A percentile compares a stretch with the other conserved stretches of the same genome.
These are phyloP conservation scores for Chionomys nivalis DNA, from an alignment of 2,113 vertebrate genomes.

Conservation along the genomic window DNA sequence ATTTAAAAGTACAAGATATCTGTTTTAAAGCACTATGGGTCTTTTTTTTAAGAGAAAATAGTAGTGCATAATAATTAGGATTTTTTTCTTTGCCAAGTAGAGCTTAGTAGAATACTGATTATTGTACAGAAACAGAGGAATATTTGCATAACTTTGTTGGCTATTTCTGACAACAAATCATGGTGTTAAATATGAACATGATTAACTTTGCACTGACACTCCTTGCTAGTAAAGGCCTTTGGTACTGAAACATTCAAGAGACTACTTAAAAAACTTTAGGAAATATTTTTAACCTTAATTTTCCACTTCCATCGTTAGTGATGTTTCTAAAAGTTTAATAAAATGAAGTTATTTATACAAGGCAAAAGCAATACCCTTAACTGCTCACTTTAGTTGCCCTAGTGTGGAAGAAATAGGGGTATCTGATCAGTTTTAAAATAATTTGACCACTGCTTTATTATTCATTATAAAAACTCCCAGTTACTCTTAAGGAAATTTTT, in stretches of 20 bases:
- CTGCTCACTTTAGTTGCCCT: not conserved
- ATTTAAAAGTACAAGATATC: not conserved
- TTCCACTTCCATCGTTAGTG: not conserved
- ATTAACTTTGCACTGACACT: not conserved
- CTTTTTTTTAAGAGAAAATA: not conserved
- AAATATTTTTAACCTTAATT: not conserved
- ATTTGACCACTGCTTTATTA: not conserved
- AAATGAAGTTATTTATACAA: not conserved
- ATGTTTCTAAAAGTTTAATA: not conserved
- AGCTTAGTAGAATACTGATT: not conserved
- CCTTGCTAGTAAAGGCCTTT: not conserved
- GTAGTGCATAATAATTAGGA: not conserved
- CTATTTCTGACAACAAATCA: not conserved
- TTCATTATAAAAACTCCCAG: not conserved
- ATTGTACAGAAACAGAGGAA: not conserved
- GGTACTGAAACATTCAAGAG: not conserved
- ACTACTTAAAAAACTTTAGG: not conserved
- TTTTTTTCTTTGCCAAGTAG: not conserved
- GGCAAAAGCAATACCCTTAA: not conserved
- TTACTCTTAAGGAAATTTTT: not conserved
- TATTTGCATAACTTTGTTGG: not conserved
- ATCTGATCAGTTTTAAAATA: not conserved
- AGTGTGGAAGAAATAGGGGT: not conserved
- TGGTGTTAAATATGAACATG: not conserved
- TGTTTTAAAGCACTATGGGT: slow-evolving; percentile 7